A percentile compares a stretch with the other conserved stretches of the same genome.
These are phyloP conservation scores for Protaetia brevitarsis DNA, from an alignment of 1,140 invertebrate species.

Conservation along the genomic window DNA sequence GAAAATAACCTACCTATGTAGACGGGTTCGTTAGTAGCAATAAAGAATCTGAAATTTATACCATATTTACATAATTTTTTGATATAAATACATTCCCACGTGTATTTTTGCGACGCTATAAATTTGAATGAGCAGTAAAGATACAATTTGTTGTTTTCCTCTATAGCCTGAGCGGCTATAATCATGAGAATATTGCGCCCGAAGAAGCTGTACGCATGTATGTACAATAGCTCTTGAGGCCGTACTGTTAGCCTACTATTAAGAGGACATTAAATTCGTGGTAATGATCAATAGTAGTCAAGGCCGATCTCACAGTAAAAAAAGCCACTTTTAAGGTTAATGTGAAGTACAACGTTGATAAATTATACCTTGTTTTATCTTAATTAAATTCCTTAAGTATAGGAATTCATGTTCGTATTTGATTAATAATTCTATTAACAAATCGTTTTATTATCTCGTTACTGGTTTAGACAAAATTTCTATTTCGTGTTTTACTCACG, in stretches of 20 bases:
- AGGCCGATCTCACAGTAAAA: background rate
- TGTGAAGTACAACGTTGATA: background rate
- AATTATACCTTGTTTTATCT: too few species aligned
- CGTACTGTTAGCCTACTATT: background rate
- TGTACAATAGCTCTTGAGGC: background rate
- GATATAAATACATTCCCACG: conserved; percentile 14
- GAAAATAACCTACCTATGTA: background rate
- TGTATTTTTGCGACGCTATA: background rate
- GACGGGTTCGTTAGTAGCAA: conserved; percentile 5
- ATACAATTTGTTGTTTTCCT: background rate
- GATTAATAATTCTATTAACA: too few species aligned
- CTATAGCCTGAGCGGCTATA: background rate
- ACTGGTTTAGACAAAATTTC: too few species aligned
- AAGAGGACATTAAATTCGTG: background rate
- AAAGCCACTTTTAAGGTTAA: background rate
- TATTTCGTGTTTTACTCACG: too few species aligned
- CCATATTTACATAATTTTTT: conserved; percentile 6
- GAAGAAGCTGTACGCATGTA: too few species aligned
- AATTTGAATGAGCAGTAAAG: background rate
- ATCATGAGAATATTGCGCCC: background rate
- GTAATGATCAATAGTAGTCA: background rate
- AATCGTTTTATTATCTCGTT: too few species aligned
- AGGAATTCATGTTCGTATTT: too few species aligned
- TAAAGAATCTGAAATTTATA: conserved; percentile 13
- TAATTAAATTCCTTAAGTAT: too few species aligned